A percentile compares a stretch with the other conserved stretches of the same genome.
Evolutionary conservation across 2,888 invertebrate genomes (phyloP).

Genomic region (Nyleta sp.): DNA sequence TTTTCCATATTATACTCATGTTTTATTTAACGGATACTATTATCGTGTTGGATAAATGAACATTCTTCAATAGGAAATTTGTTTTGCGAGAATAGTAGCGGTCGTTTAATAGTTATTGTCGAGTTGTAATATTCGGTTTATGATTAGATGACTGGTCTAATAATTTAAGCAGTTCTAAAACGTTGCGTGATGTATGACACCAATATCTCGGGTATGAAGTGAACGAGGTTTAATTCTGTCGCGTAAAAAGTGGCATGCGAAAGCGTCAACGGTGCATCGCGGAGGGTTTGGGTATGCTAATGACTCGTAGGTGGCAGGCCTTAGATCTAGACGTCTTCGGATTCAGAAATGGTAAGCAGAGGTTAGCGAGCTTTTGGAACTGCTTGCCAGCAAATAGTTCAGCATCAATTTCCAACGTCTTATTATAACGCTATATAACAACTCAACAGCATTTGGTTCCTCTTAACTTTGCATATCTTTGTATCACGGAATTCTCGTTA

Average conservation of each 20-base stretch:
- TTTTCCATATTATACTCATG: no score
- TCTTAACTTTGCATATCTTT: conserved; percentile 64
- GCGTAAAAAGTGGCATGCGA: conserved; percentile 59
- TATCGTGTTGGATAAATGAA: no score
- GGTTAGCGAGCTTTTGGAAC: conserved; percentile 73
- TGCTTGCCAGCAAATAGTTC: conserved; percentile 81
- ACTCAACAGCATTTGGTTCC: conserved; percentile 71
- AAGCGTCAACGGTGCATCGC: conserved; percentile 58
- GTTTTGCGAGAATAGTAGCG: not conserved
- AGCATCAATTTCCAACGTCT: conserved; percentile 82
- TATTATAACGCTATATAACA: conserved; percentile 83
- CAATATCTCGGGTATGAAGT: conserved; percentile 43
- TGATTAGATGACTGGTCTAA: conserved; percentile 9
- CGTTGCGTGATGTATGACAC: conserved; percentile 34
- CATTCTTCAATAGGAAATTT: no score
- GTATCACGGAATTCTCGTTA: conserved; percentile 64
- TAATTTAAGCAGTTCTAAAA: conserved; percentile 25
- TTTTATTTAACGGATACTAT: no score
- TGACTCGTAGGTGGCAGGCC: conserved; percentile 81
- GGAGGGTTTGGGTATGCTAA: conserved; percentile 74
- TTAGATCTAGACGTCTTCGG: conserved; percentile 78
- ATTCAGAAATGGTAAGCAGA: conserved; percentile 61
- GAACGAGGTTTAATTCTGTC: conserved; percentile 58
- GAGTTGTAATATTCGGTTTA: not conserved
- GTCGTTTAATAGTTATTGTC: not conserved